Evolutionary conservation across 2,888 invertebrate genomes (phyloP).

Genomic region (Philonicus albiceps): DNA sequence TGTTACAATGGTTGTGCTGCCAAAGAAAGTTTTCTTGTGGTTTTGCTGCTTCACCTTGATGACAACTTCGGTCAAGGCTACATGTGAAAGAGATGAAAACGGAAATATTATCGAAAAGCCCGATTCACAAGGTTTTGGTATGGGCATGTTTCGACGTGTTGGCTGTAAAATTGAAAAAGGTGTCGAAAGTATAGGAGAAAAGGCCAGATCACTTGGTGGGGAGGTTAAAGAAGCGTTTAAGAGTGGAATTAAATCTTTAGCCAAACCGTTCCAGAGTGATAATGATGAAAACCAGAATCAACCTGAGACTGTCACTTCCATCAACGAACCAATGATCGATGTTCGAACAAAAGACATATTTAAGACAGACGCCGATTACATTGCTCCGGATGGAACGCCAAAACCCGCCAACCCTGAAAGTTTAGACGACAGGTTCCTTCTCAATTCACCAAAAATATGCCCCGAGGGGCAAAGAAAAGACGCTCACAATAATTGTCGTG

Average conservation of each 20-base stretch:
- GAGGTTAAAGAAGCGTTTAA: background rate
- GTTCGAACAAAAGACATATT: background rate
- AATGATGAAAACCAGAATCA: background rate
- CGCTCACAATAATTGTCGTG: conserved; percentile 26
- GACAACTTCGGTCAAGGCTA: background rate
- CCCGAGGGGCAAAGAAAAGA: conserved; percentile 24
- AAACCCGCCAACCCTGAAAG: background rate
- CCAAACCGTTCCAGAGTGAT: background rate
- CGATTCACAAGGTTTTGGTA: background rate
- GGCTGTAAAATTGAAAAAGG: conserved; percentile 41
- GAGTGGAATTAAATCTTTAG: background rate
- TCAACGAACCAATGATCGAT: background rate
- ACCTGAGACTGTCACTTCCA: background rate
- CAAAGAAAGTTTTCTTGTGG: background rate
- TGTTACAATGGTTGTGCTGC: background rate
- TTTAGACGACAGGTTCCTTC: conserved; percentile 30
- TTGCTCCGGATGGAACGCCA: background rate
- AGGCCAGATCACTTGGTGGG: background rate
- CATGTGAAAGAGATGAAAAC: background rate
- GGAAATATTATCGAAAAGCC: background rate
- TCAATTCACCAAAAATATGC: conserved; percentile 25
- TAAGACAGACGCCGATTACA: background rate
- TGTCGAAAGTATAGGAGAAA: background rate
- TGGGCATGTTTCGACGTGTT: background rate
- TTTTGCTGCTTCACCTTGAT: background rate